A percentile compares a stretch with the other conserved stretches of the same genome.
phyloP scores from a whole-genome alignment of 2,797 vertebrate genomes.

The Hoplostethus atlanticus region DNA sequence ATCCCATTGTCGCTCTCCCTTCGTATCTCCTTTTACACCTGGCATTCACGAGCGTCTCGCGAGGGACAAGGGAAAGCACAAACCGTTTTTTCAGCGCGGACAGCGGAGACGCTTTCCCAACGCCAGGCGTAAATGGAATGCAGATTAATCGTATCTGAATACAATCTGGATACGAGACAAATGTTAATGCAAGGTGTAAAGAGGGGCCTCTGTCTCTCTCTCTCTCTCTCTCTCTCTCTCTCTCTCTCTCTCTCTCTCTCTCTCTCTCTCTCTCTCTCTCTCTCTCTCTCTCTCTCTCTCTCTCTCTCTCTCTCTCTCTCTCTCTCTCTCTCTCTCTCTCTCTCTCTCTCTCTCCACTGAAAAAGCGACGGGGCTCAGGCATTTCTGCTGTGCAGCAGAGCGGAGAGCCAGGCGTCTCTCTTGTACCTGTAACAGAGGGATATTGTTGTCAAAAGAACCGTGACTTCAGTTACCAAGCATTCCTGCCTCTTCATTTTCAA shows the following conservation, averaged over 20 bases:
- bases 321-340: too few relatives aligned
- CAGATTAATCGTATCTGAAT: constrained; percentile 55
- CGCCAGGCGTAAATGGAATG: constrained; percentile 37
- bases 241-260: too few relatives aligned
- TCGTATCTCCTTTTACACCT: constrained; percentile 41
- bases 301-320: too few relatives aligned
- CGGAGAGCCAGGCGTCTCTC: constrained; percentile 57
- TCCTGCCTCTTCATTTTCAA: constrained; percentile 68
- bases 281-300: too few relatives aligned
- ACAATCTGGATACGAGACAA: constrained; percentile 50
- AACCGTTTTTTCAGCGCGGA: background rate
- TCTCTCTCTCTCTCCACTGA: constrained; percentile 36
- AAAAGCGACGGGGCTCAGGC: constrained; percentile 36
- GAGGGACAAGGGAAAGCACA: constrained; percentile 9
- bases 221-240: background rate
- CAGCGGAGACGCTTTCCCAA: constrained; percentile 31
- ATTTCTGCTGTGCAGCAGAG: constrained; percentile 65
- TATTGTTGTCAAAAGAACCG: constrained; percentile 60
- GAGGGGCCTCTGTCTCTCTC: constrained; percentile 12
- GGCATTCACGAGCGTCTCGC: constrained; percentile 21
- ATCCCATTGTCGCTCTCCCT: constrained; percentile 7
- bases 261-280: too few relatives aligned
- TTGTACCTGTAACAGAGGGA: constrained; percentile 67
- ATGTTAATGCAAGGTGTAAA: constrained; percentile 47
- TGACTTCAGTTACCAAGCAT: constrained; percentile 67